These are phyloP conservation scores for Rhamnusium bicolor DNA, from an alignment of 2,888 invertebrate genomes.

Conservation along the genomic window DNA sequence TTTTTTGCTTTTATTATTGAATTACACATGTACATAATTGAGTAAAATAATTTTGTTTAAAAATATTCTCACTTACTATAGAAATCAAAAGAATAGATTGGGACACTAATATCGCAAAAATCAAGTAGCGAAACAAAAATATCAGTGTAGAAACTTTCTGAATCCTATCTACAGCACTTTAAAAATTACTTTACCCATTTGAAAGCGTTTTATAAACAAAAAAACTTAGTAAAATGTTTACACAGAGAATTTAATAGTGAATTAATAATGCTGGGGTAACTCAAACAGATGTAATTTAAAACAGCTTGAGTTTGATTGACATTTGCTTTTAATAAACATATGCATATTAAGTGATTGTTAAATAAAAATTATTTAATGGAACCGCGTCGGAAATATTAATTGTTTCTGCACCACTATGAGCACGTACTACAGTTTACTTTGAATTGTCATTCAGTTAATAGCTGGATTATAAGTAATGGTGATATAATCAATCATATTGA, in stretches of 20 bases:
- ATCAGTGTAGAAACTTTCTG: no score
- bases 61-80: no score
- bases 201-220: neutral
- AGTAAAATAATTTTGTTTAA: no score
- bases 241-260: neutral
- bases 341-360: conserved; percentile 19
- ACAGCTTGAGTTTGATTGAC: conserved; percentile 27
- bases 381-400: conserved; percentile 18
- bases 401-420: conserved; percentile 17
- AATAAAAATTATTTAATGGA: conserved; percentile 22
- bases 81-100: no score
- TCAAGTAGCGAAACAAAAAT: no score
- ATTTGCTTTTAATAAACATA: conserved; percentile 25
- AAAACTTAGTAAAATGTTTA: neutral
- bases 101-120: no score
- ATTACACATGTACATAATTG: no score
- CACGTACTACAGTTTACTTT: neutral
- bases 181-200: no score
- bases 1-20: no score
- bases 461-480: neutral
- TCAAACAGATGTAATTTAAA: conserved; percentile 27
- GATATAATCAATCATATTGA: conserved; percentile 5
- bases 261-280: conserved; percentile 20
- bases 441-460: conserved; percentile 3
- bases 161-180: no score